Evolutionary conservation across 2,797 vertebrate species (phyloP), one percentile per base, ranked within the genome.

Genomic region (Phataginus tetradactyla): DNA sequence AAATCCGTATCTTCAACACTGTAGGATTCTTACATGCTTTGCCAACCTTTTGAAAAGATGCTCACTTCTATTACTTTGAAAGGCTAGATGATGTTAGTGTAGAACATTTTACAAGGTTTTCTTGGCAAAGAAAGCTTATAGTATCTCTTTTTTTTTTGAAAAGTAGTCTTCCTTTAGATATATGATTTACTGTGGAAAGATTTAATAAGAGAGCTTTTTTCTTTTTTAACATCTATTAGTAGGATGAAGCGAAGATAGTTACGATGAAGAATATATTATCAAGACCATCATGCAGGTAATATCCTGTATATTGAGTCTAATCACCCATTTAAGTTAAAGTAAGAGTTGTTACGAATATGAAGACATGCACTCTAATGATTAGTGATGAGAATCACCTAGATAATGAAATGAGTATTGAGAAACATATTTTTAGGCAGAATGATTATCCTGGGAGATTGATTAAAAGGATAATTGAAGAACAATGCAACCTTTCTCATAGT

Each of bases 301-400:
- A 98, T 98, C 98, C 98, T 98, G 98, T 97, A 98, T 98, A 98
- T 98, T 98, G 98, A 99, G 97, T 98, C 98, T 98, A 98, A 99
- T 99, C 98, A 99, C 98, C 98, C 98, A 99, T 98, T 99, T 98
- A 98, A 98, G 98, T 98, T 98, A 98, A 99, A 98, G 98, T 98
- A 98, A 98, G 97, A 98, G 98, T 98, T 99, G 98, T 98, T 99
- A 98, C 98, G 98, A 98, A 98, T 98, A 98, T 98, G 98, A 98
- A 98, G 98, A 98, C 98, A 98, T 96, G 96, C 97, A 98, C 97
- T 98, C 95, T 98, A 98, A 99, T 98, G 98, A 99, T 98, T 98
- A 98, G 98, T 98, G 98, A 98, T 98, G 98, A 99, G 98, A 98
- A 98, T 98, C 98, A 98, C 98, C 98, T 98, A 98, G 98, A 98